These are phyloP conservation scores for Mastigias papua DNA, from an alignment of 30 jellyfish, hydroid and myxozoan species.

Conservation along the genomic window DNA sequence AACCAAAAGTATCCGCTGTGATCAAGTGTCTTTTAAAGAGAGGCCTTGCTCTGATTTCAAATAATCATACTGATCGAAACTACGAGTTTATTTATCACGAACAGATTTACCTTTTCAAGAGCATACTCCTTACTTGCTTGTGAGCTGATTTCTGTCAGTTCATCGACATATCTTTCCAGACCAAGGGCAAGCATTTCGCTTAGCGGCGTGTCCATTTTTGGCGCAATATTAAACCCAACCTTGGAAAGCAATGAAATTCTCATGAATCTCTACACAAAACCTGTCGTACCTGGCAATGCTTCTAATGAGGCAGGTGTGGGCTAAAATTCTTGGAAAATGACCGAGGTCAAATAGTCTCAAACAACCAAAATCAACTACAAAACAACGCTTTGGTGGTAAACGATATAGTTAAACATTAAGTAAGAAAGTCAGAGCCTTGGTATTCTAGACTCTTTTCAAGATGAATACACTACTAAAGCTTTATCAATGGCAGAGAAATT, in stretches of 20 bases:
- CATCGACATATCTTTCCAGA: constrained; percentile 72
- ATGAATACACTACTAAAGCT: too few relatives aligned
- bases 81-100: background rate
- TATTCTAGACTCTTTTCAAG: too few relatives aligned
- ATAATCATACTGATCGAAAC: background rate
- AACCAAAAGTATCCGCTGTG: background rate
- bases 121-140: constrained; percentile 81
- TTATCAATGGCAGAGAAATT: too few relatives aligned
- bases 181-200: constrained; percentile 83
- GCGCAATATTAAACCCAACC: constrained; percentile 79
- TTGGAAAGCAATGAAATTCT: background rate
- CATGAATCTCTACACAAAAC: background rate
- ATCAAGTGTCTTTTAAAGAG: background rate
- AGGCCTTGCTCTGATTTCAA: background rate
- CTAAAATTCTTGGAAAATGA: too few relatives aligned
- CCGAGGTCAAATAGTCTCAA: too few relatives aligned
- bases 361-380: too few relatives aligned
- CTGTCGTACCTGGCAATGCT: too few relatives aligned
- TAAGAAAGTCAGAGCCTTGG: too few relatives aligned
- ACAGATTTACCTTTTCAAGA: constrained; percentile 58
- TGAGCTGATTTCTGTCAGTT: constrained; percentile 62
- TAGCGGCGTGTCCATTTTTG: constrained; percentile 69
- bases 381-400: too few relatives aligned
- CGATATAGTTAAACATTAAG: too few relatives aligned
- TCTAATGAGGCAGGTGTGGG: too few relatives aligned